Evolutionary conservation across 2,888 invertebrate species (phyloP).

Genomic region (Gastracanthus pulcherrimus): DNA sequence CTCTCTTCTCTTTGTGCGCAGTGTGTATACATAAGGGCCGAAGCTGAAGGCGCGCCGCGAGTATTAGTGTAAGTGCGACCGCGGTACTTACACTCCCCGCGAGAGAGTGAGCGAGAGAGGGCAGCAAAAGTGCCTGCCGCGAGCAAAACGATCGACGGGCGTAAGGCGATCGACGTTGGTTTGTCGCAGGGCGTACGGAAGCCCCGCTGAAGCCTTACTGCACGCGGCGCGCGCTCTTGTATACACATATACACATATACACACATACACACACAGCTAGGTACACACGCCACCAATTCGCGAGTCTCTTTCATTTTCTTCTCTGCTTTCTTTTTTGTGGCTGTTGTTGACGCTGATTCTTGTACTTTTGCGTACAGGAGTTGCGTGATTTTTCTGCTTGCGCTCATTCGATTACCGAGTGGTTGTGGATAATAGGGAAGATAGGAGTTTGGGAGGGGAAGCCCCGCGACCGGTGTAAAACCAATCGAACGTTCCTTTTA

Average conservation of each 20-base stretch:
- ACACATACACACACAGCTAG: neutral
- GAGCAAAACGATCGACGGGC: constrained; percentile 75
- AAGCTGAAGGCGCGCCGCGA: neutral
- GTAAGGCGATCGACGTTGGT: constrained; percentile 77
- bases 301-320: neutral
- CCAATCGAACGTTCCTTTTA: constrained; percentile 9
- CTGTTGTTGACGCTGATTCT: neutral
- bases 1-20: neutral
- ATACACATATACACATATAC: constrained; percentile 7
- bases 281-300: neutral
- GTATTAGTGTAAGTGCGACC: constrained; percentile 40
- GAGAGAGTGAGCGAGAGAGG: no score
- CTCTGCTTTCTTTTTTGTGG: constrained; percentile 2
- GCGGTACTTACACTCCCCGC: neutral
- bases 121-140: neutral
- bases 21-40: neutral
- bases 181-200: constrained; percentile 76
- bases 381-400: neutral
- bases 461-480: constrained; percentile 11
- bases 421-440: neutral
- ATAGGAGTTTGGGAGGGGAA: neutral
- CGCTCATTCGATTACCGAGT: neutral
- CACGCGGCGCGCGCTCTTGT: neutral
- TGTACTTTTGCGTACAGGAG: no score
- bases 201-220: constrained; percentile 74